phyloP scores from a whole-genome alignment of 2,888 invertebrate genomes.

The Crematogaster levior region DNA sequence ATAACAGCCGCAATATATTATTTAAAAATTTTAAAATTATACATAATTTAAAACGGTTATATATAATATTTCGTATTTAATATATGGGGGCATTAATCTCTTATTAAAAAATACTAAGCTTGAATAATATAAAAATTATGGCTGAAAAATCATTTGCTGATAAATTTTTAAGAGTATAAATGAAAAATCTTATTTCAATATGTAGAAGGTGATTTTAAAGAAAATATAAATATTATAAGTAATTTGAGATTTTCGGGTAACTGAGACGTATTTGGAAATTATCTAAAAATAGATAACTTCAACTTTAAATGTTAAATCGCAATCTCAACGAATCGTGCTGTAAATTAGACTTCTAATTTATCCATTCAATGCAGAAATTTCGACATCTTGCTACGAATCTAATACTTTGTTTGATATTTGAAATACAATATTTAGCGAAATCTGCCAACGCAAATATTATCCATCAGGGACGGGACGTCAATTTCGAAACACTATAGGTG shows the following conservation, averaged over 20 bases:
- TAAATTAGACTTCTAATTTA: background rate
- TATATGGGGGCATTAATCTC: background rate
- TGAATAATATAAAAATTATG: background rate
- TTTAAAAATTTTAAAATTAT: background rate
- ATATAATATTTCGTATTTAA: background rate
- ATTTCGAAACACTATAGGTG: slow-evolving; percentile 19
- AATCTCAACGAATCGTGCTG: background rate
- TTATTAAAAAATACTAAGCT: background rate
- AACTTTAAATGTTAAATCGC: background rate
- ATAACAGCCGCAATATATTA: background rate
- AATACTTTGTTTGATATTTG: background rate
- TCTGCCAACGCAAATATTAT: background rate
- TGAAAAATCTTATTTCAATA: background rate
- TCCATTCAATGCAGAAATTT: background rate
- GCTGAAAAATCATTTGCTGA: background rate
- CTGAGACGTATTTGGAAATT: background rate
- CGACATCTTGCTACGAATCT: background rate
- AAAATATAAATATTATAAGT: slow-evolving; percentile 1
- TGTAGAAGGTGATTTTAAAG: background rate
- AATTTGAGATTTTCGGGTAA: background rate
- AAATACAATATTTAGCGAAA: slow-evolving; percentile 11
- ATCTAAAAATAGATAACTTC: background rate
- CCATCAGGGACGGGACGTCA: background rate
- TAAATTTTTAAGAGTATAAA: background rate
- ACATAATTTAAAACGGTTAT: too few relatives aligned